Evolutionary conservation across 2,888 invertebrate genomes (phyloP).

Genomic region (Leucoma salicis): DNA sequence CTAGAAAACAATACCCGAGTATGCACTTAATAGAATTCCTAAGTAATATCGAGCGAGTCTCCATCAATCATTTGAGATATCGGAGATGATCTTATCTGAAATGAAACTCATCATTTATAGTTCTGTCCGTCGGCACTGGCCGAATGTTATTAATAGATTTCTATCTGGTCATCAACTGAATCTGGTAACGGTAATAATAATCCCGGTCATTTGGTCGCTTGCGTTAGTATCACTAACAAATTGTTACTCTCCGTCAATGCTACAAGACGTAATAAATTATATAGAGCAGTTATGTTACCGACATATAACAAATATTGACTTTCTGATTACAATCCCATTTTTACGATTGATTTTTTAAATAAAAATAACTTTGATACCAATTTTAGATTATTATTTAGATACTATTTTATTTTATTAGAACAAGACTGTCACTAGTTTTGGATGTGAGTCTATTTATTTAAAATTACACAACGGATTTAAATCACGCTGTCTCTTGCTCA

Average conservation of each 20-base stretch:
- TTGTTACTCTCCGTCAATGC: conserved; percentile 50
- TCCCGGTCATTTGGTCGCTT: conserved; percentile 65
- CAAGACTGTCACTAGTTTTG: no score
- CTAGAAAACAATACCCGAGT: conserved; percentile 67
- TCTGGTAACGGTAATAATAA: conserved; percentile 66
- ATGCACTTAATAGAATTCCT: conserved; percentile 72
- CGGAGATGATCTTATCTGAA: conserved; percentile 78
- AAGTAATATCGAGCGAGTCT: conserved; percentile 60
- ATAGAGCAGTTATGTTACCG: conserved; percentile 24
- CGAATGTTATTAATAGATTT: conserved; percentile 81
- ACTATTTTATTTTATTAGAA: no score
- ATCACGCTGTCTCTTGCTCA: no score
- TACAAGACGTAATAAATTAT: conserved; percentile 25
- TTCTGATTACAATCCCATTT: background rate
- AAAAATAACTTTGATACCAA: no score
- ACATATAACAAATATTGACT: conserved; percentile 24
- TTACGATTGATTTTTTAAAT: background rate
- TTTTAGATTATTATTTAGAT: no score
- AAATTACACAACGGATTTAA: no score
- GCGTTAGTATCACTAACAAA: conserved; percentile 67
- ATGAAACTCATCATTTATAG: conserved; percentile 81
- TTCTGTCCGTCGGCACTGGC: conserved; percentile 73
- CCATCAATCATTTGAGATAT: conserved; percentile 76
- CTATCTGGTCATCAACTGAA: conserved; percentile 77
- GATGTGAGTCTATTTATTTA: no score